Conservation (phyloP, 2,113 vertebrate species). For the Phainopepla nitens region DNA sequence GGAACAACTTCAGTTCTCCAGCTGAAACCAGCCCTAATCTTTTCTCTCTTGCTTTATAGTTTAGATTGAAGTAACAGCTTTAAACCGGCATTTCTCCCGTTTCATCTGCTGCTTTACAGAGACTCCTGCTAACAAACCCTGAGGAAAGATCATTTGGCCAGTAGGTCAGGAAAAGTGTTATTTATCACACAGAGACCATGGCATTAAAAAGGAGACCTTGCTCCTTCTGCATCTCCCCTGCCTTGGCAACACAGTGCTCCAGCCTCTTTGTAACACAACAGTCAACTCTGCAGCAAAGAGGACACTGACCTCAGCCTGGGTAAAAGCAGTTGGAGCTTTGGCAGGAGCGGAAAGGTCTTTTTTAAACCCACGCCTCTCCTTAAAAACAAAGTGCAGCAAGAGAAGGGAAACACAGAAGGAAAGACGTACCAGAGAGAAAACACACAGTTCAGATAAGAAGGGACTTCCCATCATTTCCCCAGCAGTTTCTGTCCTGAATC, state of each 20-base stretch:
- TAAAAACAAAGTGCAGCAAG: not conserved
- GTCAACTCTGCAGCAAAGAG: not conserved
- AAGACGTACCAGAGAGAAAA: not conserved
- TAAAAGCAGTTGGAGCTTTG: not conserved
- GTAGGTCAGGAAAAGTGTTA: conserved; percentile 34
- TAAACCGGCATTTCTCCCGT: conserved; percentile 13
- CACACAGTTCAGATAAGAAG: not conserved
- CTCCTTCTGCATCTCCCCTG: not conserved
- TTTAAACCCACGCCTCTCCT: not conserved
- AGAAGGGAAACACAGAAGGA: not conserved
- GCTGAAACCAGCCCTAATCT: not conserved
- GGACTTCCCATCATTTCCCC: not conserved
- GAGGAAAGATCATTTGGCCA: conserved; percentile 33
- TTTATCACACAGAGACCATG: conserved; percentile 10
- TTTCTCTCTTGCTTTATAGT: not conserved
- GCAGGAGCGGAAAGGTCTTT: not conserved
- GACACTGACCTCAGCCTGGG: not conserved
- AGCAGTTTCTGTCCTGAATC: not conserved
- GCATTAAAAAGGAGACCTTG: conserved; percentile 30
- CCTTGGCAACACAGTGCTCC: not conserved
- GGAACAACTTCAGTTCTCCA: not conserved
- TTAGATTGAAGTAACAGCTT: conserved; percentile 31
- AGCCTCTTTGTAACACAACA: not conserved
- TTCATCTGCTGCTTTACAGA: conserved; percentile 40
- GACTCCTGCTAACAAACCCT: conserved; percentile 14